These are phyloP conservation scores for Heterohyrax brucei DNA, from an alignment of 2,797 vertebrate species.

Conservation along the genomic window DNA sequence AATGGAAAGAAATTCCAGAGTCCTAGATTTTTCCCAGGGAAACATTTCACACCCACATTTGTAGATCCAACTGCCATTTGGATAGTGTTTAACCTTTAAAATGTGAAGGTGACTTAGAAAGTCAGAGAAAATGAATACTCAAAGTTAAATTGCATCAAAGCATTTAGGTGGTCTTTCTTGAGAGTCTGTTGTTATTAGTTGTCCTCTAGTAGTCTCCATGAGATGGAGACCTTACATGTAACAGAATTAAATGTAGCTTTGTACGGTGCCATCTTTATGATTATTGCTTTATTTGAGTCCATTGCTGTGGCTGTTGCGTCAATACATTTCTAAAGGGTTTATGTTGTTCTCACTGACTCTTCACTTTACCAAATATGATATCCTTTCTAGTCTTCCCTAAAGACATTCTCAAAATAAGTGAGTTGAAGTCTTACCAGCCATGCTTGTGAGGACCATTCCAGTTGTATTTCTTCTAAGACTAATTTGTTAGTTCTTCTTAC, in stretches of 20 bases:
- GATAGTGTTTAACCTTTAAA: not conserved
- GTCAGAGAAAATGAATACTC: not conserved
- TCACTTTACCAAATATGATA: too few relatives aligned
- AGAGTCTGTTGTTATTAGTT: not conserved
- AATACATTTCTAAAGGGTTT: too few relatives aligned
- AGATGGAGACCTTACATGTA: not conserved
- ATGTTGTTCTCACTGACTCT: too few relatives aligned
- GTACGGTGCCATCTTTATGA: too few relatives aligned
- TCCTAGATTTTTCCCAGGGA: not conserved
- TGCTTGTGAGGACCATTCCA: too few relatives aligned
- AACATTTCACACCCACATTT: not conserved
- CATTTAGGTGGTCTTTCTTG: not conserved
- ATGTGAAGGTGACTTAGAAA: slow-evolving; percentile 11
- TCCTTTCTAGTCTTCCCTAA: too few relatives aligned
- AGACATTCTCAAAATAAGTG: too few relatives aligned
- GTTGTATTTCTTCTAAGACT: too few relatives aligned
- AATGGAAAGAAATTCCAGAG: not conserved
- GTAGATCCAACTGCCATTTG: not conserved
- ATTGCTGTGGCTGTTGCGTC: too few relatives aligned
- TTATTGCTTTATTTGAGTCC: too few relatives aligned
- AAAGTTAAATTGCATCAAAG: not conserved
- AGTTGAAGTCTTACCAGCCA: too few relatives aligned
- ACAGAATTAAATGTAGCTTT: not conserved
- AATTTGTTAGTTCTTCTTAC: too few relatives aligned
- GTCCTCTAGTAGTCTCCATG: not conserved